Percentiles rank a stretch among this genome's conserved stretches.
Evolutionary conservation across 2,113 vertebrate genomes (phyloP).

Genomic region (Plotosus lineatus): DNA sequence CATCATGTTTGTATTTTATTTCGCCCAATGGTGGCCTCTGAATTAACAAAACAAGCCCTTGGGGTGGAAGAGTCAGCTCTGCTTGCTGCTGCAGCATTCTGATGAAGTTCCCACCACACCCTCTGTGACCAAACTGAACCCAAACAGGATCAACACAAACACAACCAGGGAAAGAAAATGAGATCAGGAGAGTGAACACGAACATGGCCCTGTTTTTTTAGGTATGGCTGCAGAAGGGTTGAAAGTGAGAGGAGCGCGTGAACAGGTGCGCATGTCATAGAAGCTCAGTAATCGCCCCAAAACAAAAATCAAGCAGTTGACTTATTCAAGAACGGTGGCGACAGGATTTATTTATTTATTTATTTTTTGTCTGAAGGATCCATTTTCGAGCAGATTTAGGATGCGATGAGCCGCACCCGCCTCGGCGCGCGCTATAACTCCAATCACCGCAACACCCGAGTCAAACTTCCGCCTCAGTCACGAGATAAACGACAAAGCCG

Average conservation of each 20-base stretch:
- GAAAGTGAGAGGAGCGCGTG: neutral
- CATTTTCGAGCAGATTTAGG: neutral
- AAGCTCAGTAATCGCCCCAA: neutral
- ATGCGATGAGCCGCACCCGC: slow-evolving; percentile 3
- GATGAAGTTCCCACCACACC: slow-evolving; percentile 27
- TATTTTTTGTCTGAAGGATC: no score
- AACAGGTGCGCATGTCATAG: slow-evolving; percentile 1
- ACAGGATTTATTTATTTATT: no score
- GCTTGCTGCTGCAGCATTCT: slow-evolving; percentile 2
- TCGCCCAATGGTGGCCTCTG: neutral
- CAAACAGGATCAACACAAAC: neutral
- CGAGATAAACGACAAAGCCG: neutral
- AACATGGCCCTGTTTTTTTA: neutral
- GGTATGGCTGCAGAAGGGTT: neutral
- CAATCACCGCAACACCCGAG: neutral
- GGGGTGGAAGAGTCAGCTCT: neutral
- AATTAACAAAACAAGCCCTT: neutral
- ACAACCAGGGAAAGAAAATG: neutral
- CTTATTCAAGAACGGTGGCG: no score
- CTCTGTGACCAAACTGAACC: neutral
- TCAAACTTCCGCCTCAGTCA: slow-evolving; percentile 8
- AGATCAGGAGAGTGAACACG: neutral
- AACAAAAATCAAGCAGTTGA: no score
- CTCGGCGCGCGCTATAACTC: neutral
- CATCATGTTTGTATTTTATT: neutral